Base-by-base conservation (phyloP, 2,888 invertebrate species). In the Clunio marinus region DNA sequence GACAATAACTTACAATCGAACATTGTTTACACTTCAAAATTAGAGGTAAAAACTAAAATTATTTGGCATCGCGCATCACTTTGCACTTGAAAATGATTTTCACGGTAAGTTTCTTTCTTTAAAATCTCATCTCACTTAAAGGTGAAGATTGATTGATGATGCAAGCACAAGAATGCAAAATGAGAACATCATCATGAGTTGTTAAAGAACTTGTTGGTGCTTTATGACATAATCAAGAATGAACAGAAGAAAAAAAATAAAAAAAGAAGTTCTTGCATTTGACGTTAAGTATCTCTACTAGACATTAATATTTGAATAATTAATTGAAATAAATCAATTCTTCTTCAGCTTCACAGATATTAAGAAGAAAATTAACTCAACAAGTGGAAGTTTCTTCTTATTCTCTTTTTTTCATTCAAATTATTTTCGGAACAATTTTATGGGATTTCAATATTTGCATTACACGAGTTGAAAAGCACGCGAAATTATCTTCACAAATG, bases 111-210 rank as follows among this genome's bases (percentile, higher is more conserved):
- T 22, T 51, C 22, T 10, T 10, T 15, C 45, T 51, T 51, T 51
- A 51, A 51, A 51, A 51, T 51, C 51, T 51, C 22, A 20, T 51
- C 51, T n/a, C 22, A 13, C 41, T 51, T 5, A 13, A 22, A 41
- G 62, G 41, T 65, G 46, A 27, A 22, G 63, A 65, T 27, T 65
- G 63, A 65, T 65, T 65, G 63, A 65, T 65, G 63, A 65, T 65
- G 46, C 41, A 46, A 65, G 45, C 63, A 13, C 22, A 3, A 10
- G 41, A 27, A 27, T 58, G 58, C 58, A 58, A 58, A 7, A 20
- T 2, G 2, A 17, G 10, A 51, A 51, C 41, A 41, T 5, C 32
- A 10, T n/a, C 2, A 8, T 15, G 41, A 41, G n/a, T 41, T n/a
- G 41, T 41, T 41, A 41, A 41, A 41, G 15, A n/a, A 41, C 3